Conservation (phyloP, 2,797 vertebrate genomes). For the Gymnothorax reevesii region DNA sequence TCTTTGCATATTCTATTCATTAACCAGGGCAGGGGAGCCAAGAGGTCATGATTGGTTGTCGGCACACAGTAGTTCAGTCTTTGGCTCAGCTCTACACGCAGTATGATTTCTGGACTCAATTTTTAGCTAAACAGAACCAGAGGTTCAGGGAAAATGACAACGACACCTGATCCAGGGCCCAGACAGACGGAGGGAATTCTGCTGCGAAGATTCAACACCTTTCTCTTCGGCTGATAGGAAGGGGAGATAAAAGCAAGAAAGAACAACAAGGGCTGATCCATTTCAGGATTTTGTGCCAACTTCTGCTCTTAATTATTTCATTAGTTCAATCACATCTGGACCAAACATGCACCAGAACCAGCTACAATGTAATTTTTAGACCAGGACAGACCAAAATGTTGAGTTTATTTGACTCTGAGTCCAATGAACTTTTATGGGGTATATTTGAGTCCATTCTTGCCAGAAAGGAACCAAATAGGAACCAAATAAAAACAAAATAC, state of each 20-base stretch:
- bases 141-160: constrained; percentile 76
- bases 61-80: constrained; percentile 78
- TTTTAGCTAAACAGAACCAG: constrained; percentile 81
- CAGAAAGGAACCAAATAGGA: too few species aligned
- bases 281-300: too few species aligned
- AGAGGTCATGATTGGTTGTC: constrained; percentile 84
- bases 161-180: constrained; percentile 80
- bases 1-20: constrained; percentile 84
- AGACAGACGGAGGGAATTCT: constrained; percentile 65
- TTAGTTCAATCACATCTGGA: too few species aligned
- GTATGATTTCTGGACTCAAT: constrained; percentile 79
- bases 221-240: constrained; percentile 29
- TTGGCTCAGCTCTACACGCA: constrained; percentile 77
- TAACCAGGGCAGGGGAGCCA: constrained; percentile 65
- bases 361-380: too few species aligned
- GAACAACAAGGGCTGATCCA: background rate
- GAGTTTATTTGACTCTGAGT: too few species aligned
- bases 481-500: too few species aligned
- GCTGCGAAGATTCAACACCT: constrained; percentile 59
- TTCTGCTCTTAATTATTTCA: too few species aligned
- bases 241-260: constrained; percentile 12
- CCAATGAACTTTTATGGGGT: too few species aligned
- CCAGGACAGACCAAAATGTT: too few species aligned
- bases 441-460: too few species aligned
- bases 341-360: too few species aligned